These are phyloP conservation scores for Lanius ludovicianus DNA, from an alignment of 2,113 vertebrate species.

Conservation along the genomic window DNA sequence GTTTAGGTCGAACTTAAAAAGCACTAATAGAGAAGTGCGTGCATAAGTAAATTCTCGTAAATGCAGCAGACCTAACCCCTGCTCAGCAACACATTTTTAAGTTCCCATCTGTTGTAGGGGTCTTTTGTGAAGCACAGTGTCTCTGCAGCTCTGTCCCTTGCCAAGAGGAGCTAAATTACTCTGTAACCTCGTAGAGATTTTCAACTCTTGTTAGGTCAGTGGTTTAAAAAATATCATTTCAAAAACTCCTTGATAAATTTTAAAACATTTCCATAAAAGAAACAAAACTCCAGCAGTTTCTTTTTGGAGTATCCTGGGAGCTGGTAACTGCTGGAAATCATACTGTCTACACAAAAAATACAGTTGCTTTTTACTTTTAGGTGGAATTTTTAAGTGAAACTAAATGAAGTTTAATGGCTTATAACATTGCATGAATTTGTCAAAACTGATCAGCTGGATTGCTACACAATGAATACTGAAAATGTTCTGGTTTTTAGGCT, in stretches of 20 bases:
- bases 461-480: conserved; percentile 60
- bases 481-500: conserved; percentile 61
- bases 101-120: neutral
- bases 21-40: neutral
- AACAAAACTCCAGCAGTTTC: neutral
- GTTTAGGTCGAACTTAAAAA: neutral
- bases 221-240: neutral
- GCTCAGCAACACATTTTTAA: neutral
- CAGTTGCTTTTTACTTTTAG: conserved; percentile 45
- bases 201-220: neutral
- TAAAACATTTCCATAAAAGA: neutral
- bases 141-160: neutral
- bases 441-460: conserved; percentile 64
- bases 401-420: conserved; percentile 67
- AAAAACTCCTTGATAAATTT: neutral
- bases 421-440: conserved; percentile 66
- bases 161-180: neutral
- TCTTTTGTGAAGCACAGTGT: neutral
- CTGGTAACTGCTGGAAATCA: neutral
- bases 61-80: neutral
- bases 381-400: conserved; percentile 56
- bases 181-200: neutral
- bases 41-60: neutral
- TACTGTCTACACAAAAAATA: neutral
- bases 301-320: neutral